Conservation (phyloP, 35 echinoderm and acorn worm genomes). For the Apostichopus californicus region DNA sequence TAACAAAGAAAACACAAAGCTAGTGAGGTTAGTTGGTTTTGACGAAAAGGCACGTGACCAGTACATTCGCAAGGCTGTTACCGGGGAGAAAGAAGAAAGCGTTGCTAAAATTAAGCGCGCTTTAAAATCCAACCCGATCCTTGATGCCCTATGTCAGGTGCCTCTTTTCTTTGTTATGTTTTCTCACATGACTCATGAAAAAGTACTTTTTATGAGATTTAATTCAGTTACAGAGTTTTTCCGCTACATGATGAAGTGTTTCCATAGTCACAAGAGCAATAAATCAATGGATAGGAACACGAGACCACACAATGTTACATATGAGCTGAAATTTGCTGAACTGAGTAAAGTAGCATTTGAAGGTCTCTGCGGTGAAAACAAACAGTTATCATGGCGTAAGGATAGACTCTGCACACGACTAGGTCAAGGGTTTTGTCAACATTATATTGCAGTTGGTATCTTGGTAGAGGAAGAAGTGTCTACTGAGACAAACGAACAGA, state of each 20-base stretch:
- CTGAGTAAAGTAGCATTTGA: neutral
- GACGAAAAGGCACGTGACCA: neutral
- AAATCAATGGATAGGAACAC: neutral
- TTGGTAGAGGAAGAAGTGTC: neutral
- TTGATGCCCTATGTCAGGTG: neutral
- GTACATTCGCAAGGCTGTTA: constrained; percentile 18
- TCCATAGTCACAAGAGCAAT: neutral
- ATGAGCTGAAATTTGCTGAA: neutral
- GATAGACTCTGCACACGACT: neutral
- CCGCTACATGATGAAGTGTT: neutral
- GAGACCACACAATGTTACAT: neutral
- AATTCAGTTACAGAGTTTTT: neutral
- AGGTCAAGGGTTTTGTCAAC: neutral
- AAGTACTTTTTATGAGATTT: neutral
- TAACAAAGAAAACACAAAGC: neutral
- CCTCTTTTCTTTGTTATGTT: constrained; percentile 8
- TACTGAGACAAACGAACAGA: no score
- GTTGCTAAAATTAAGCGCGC: neutral
- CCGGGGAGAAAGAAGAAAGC: neutral
- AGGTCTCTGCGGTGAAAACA: neutral
- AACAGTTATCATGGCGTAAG: neutral
- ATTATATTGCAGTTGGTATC: neutral
- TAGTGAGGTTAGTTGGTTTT: neutral
- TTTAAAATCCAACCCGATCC: neutral
- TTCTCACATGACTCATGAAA: constrained; percentile 11